Evolutionary conservation across 1,140 invertebrate genomes (phyloP).

Genomic region (Ganaspis sp.): DNA sequence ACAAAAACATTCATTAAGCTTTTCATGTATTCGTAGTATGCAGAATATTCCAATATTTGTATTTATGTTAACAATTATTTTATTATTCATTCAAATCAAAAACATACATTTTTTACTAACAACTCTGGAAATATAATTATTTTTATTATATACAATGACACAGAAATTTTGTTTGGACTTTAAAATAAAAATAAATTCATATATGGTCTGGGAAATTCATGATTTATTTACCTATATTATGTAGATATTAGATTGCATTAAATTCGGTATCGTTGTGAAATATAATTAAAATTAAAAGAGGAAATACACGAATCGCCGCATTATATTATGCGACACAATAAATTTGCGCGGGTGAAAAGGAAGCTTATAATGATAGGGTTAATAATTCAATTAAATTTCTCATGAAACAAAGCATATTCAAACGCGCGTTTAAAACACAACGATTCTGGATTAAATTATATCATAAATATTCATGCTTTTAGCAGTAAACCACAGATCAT

Average conservation of each 20-base stretch:
- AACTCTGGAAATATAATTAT: no score
- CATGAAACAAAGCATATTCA: slow-evolving; percentile 13
- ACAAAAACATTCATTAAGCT: no score
- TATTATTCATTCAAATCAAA: no score
- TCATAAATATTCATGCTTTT: slow-evolving; percentile 14
- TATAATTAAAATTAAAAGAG: slow-evolving; percentile 1
- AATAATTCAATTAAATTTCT: slow-evolving; percentile 15
- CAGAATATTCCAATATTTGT: no score
- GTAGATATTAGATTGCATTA: neutral
- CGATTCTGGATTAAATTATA: slow-evolving; percentile 9
- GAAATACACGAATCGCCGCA: neutral
- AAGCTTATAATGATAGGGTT: slow-evolving; percentile 10
- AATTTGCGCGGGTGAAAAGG: neutral
- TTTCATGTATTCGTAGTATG: no score
- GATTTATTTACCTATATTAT: slow-evolving; percentile 2
- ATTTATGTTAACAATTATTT: no score
- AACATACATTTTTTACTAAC: no score
- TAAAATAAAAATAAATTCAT: neutral
- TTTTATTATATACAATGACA: no score
- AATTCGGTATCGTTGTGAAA: neutral
- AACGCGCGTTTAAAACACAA: slow-evolving; percentile 1
- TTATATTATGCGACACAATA: slow-evolving; percentile 6
- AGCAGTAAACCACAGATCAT: neutral
- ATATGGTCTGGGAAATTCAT: neutral
- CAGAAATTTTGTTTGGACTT: no score